These are phyloP conservation scores for Apamea anceps DNA, from an alignment of 2,888 invertebrate genomes.

Conservation along the genomic window DNA sequence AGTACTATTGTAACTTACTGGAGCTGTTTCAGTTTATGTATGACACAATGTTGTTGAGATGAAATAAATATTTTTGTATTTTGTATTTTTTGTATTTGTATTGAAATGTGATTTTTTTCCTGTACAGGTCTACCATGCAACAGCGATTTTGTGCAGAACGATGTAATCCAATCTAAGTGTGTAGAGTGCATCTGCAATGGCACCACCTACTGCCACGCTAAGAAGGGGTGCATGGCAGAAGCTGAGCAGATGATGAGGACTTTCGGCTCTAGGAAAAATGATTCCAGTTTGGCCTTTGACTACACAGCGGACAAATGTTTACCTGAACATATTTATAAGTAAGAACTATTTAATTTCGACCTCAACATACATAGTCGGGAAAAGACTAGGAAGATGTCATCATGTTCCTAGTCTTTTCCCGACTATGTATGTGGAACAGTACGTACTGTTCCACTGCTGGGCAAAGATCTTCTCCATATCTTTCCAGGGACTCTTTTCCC, in stretches of 20 bases:
- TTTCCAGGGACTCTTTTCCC: too few relatives aligned
- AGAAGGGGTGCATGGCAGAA: slow-evolving; percentile 56
- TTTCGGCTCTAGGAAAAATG: slow-evolving; percentile 21
- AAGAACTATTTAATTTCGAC: slow-evolving; percentile 32
- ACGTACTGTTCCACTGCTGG: too few relatives aligned
- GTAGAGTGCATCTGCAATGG: slow-evolving; percentile 69
- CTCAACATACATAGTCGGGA: too few relatives aligned
- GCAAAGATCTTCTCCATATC: too few relatives aligned
- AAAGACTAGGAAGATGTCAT: too few relatives aligned
- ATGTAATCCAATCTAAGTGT: slow-evolving; percentile 60
- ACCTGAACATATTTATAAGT: slow-evolving; percentile 77
- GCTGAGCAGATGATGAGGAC: slow-evolving; percentile 37
- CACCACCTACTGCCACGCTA: slow-evolving; percentile 61
- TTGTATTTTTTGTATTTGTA: too few relatives aligned
- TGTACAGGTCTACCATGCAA: slow-evolving; percentile 52
- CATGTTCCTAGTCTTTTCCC: too few relatives aligned
- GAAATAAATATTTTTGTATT: too few relatives aligned
- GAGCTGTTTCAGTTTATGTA: too few relatives aligned
- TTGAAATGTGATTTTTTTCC: not conserved
- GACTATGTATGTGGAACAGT: too few relatives aligned
- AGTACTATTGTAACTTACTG: too few relatives aligned
- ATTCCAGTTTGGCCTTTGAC: slow-evolving; percentile 60
- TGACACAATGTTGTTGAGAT: too few relatives aligned
- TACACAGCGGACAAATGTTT: slow-evolving; percentile 69
- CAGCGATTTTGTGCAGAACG: slow-evolving; percentile 30